These are phyloP conservation scores for Lucifuga dentata DNA, from an alignment of 2,113 vertebrate species.

Conservation along the genomic window DNA sequence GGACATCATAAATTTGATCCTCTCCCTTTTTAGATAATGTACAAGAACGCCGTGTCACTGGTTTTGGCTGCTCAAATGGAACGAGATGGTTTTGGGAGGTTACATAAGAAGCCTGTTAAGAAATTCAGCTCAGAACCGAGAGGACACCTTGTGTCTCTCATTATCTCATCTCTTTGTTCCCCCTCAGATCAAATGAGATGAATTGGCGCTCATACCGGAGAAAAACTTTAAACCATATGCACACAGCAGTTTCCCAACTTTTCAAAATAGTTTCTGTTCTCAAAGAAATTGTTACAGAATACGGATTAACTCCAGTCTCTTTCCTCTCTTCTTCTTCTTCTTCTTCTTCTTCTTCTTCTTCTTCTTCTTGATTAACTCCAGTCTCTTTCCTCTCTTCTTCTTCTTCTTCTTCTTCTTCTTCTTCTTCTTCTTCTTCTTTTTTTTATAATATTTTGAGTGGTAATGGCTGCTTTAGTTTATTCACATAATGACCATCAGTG, in stretches of 20 bases:
- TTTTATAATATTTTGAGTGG: too few relatives aligned
- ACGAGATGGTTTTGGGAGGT: constrained; percentile 33
- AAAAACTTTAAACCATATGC: constrained; percentile 56
- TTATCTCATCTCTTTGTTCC: constrained; percentile 57
- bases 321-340: constrained; percentile 35
- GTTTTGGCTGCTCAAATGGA: constrained; percentile 35
- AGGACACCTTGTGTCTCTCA: constrained; percentile 52
- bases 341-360: too few relatives aligned
- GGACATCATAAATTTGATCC: constrained; percentile 33
- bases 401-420: too few relatives aligned
- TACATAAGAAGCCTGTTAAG: constrained; percentile 40
- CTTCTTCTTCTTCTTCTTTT: too few relatives aligned
- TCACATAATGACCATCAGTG: constrained; percentile 56
- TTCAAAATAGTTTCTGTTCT: constrained; percentile 41
- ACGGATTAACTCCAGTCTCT: constrained; percentile 42
- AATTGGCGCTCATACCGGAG: constrained; percentile 42
- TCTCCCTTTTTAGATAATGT: constrained; percentile 24
- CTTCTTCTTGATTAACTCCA: too few relatives aligned
- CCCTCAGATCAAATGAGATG: constrained; percentile 55
- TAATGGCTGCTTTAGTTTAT: constrained; percentile 49
- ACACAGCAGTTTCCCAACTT: constrained; percentile 58
- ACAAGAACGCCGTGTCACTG: not conserved
- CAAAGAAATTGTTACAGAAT: constrained; percentile 57
- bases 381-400: too few relatives aligned
- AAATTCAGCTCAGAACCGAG: constrained; percentile 26